A percentile compares a stretch with the other conserved stretches of the same genome.
phyloP scores from a whole-genome alignment of 2,113 vertebrate genomes.

The Spheniscus mendiculus region DNA sequence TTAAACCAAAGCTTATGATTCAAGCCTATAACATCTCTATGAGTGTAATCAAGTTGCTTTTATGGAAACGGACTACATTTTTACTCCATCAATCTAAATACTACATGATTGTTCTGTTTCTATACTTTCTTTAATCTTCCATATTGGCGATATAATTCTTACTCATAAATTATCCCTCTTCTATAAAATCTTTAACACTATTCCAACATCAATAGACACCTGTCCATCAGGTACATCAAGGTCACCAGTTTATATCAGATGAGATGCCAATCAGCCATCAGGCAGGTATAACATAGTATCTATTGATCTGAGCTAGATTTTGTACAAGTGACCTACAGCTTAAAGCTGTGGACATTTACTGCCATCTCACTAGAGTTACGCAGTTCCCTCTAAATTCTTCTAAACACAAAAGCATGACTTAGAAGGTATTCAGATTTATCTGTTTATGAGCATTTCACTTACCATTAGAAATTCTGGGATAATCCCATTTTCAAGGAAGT shows the following conservation, averaged over 20 bases:
- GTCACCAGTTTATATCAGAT: not conserved
- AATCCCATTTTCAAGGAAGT: conserved; percentile 54
- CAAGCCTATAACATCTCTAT: not conserved
- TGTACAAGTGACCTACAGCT: not conserved
- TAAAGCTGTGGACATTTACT: not conserved
- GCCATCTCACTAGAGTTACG: not conserved
- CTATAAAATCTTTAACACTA: not conserved
- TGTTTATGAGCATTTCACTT: conserved; percentile 59
- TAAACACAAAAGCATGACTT: conserved; percentile 25
- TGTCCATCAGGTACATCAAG: not conserved
- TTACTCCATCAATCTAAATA: not conserved
- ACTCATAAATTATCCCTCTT: not conserved
- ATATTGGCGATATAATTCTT: not conserved
- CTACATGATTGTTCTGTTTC: not conserved
- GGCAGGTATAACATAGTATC: not conserved
- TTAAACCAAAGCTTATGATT: not conserved
- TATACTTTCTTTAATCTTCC: not conserved
- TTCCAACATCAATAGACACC: not conserved
- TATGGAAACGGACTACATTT: not conserved
- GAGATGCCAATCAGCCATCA: not conserved
- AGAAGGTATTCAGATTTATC: conserved; percentile 51
- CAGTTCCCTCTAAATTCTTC: not conserved
- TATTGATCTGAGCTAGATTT: not conserved
- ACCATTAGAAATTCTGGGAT: conserved; percentile 48
- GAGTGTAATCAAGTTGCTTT: not conserved